Evolutionary conservation across 1,140 invertebrate species (phyloP).

Genomic region (Lordiphosa clarofinis): DNA sequence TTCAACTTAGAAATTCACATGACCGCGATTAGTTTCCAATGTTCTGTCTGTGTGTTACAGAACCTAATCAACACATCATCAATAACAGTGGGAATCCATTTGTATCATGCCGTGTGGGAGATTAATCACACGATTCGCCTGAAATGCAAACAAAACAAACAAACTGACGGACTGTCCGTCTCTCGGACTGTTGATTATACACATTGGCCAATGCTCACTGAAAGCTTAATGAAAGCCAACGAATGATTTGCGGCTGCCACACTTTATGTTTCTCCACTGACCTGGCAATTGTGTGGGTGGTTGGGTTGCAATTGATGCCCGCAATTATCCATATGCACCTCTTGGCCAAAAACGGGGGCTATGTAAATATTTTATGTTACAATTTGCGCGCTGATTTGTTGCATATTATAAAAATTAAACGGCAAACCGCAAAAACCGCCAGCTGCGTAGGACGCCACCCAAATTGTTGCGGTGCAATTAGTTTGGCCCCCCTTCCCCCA

Average conservation of each 20-base stretch:
- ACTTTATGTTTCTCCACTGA: conserved; percentile 32
- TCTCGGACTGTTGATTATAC: conserved; percentile 65
- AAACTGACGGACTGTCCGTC: conserved; percentile 2
- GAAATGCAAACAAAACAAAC: conserved; percentile 64
- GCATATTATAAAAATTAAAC: conserved; percentile 56
- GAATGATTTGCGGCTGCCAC: conserved; percentile 35
- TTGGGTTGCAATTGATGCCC: conserved; percentile 56
- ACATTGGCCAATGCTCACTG: conserved; percentile 38
- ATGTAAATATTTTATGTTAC: conserved; percentile 73
- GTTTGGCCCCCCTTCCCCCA: no score
- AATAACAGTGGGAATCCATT: conserved; percentile 76
- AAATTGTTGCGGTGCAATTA: conserved; percentile 59
- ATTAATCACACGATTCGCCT: conserved; percentile 62
- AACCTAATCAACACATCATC: conserved; percentile 79
- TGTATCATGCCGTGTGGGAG: conserved; percentile 48
- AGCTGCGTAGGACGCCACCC: conserved; percentile 57
- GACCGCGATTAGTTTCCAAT: conserved; percentile 60
- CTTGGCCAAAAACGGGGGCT: no score
- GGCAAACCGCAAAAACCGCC: conserved; percentile 34
- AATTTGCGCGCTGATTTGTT: conserved; percentile 74
- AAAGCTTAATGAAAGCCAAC: conserved; percentile 70
- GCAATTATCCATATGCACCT: no score
- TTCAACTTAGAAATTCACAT: conserved; percentile 64
- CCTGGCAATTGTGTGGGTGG: conserved; percentile 9
- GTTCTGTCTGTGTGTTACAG: conserved; percentile 38